These are phyloP conservation scores for Bombus picipes DNA, from an alignment of 1,140 invertebrate species.

Conservation along the genomic window DNA sequence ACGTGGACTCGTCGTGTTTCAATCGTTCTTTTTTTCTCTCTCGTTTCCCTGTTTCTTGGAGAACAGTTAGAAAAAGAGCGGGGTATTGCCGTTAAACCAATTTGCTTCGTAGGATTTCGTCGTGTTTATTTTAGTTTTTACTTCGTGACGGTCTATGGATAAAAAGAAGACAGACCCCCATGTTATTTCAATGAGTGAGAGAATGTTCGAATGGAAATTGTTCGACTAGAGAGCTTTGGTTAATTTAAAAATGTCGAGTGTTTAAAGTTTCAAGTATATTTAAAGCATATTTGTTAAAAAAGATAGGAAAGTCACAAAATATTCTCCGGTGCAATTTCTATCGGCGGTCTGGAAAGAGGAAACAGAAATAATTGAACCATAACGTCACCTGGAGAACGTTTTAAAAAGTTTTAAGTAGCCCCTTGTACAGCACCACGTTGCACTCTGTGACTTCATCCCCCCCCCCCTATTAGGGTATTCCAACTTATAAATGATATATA, in stretches of 20 bases:
- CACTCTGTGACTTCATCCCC: conserved; percentile 8
- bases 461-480: conserved; percentile 31
- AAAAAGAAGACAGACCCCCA: neutral
- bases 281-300: neutral
- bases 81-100: conserved; percentile 9
- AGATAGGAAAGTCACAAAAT: neutral
- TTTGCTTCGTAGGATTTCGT: conserved; percentile 5
- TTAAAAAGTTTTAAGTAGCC: conserved; percentile 76
- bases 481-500: conserved; percentile 69
- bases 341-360: conserved; percentile 17
- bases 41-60: neutral
- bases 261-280: neutral
- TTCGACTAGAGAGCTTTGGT: neutral
- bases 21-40: neutral
- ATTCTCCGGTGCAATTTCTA: neutral
- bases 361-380: conserved; percentile 73
- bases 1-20: neutral
- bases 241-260: neutral
- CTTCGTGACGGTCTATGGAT: neutral
- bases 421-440: conserved; percentile 49
- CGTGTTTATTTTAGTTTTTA: neutral
- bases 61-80: neutral
- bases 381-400: conserved; percentile 73
- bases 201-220: neutral
- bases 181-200: neutral